A percentile compares a stretch with the other conserved stretches of the same genome.
Evolutionary conservation across 2,113 vertebrate genomes (phyloP).

Genomic region (Rousettus leschenaultii): DNA sequence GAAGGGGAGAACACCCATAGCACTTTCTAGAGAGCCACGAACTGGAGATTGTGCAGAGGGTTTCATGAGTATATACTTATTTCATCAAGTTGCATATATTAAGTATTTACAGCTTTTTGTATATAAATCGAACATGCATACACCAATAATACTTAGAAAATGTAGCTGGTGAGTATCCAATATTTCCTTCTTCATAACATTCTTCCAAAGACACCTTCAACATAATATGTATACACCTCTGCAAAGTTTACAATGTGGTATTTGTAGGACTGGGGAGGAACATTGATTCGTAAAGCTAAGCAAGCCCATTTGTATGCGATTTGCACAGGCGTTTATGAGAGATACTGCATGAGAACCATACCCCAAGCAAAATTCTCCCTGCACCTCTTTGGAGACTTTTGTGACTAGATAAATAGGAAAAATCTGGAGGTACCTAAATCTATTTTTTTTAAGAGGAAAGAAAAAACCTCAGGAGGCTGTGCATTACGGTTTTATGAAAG

Average conservation of each 20-base stretch:
- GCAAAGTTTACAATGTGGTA: background rate
- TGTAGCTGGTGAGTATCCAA: rapidly evolving
- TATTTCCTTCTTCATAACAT: background rate
- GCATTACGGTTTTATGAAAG: background rate
- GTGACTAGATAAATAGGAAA: background rate
- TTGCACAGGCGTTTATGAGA: background rate
- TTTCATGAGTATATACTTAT: background rate
- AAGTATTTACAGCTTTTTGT: background rate
- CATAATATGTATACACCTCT: background rate
- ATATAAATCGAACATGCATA: background rate
- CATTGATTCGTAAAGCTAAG: background rate
- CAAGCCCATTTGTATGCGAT: background rate
- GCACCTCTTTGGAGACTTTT: background rate
- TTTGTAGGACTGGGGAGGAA: background rate
- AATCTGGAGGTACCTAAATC: background rate
- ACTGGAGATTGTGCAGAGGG: background rate
- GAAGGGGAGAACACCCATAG: background rate
- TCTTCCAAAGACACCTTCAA: background rate
- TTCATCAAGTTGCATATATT: background rate
- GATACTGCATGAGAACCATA: background rate
- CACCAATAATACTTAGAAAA: background rate
- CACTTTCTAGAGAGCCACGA: background rate
- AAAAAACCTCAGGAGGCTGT: background rate
- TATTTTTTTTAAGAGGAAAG: background rate
- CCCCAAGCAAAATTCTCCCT: background rate